phyloP scores from a whole-genome alignment of 2,797 vertebrate species.

The Epinephelus coioides region DNA sequence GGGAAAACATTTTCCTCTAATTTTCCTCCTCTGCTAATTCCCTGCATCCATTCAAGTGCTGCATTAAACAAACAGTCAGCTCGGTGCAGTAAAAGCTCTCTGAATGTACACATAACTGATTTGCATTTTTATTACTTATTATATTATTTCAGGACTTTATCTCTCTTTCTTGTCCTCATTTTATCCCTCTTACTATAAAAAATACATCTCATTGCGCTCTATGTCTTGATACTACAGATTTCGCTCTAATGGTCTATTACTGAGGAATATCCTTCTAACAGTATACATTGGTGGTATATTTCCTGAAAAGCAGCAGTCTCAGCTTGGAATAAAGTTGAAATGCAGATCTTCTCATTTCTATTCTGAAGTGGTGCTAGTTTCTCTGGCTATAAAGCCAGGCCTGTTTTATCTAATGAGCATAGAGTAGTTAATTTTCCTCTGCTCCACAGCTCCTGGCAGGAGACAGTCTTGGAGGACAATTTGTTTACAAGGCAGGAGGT shows the following conservation, averaged over 20 bases:
- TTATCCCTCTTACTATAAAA: constrained; percentile 1
- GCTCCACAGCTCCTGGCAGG: constrained; percentile 61
- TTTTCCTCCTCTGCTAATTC: constrained; percentile 16
- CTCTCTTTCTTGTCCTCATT: neutral
- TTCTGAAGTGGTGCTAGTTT: constrained; percentile 37
- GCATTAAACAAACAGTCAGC: constrained; percentile 31
- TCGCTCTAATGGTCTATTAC: constrained; percentile 32
- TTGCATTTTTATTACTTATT: constrained; percentile 9
- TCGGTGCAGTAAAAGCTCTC: constrained; percentile 11
- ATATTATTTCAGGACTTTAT: neutral
- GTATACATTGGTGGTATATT: constrained; percentile 15
- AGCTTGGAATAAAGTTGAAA: constrained; percentile 28
- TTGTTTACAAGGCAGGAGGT: constrained; percentile 79
- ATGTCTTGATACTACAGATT: neutral
- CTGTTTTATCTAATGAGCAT: constrained; percentile 66
- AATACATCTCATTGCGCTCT: neutral
- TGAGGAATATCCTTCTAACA: constrained; percentile 3
- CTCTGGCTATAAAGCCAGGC: constrained; percentile 29
- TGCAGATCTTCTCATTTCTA: constrained; percentile 42
- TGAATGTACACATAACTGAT: constrained; percentile 9
- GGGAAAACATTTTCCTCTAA: constrained; percentile 18
- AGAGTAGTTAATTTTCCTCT: constrained; percentile 61
- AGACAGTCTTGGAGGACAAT: constrained; percentile 73
- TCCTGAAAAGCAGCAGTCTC: constrained; percentile 16
- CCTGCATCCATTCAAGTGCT: constrained; percentile 14